These are phyloP conservation scores for Corydoras sp. DNA, from an alignment of 2,113 vertebrate species.

Conservation along the genomic window DNA sequence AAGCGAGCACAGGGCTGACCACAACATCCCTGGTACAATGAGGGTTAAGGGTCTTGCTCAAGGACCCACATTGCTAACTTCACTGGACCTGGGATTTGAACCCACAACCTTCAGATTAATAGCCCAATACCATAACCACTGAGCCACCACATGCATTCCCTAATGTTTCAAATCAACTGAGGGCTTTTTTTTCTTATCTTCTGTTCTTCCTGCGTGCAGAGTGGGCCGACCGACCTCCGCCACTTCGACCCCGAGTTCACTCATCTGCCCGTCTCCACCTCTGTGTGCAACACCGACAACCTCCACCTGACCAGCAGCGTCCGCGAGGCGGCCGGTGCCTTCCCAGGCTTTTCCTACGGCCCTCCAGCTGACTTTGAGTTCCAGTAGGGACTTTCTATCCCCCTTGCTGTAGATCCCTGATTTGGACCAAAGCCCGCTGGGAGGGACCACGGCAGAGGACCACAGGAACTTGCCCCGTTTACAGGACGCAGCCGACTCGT, in stretches of 20 bases:
- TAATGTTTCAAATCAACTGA: too few species aligned
- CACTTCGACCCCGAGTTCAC: conserved; percentile 77
- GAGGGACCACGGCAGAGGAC: conserved; percentile 9
- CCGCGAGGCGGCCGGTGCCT: conserved; percentile 68
- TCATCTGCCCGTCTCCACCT: conserved; percentile 67
- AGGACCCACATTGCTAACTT: too few species aligned
- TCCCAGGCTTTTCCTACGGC: conserved; percentile 73
- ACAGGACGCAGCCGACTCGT: too few species aligned
- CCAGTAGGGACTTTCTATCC: conserved; percentile 50
- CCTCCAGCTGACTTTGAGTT: conserved; percentile 57
- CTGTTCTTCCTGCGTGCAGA: conserved; percentile 43
- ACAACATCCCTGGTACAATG: too few species aligned
- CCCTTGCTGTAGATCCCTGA: not conserved
- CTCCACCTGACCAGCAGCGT: conserved; percentile 63
- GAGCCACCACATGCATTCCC: too few species aligned
- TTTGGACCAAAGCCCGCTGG: not conserved
- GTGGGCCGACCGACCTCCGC: conserved; percentile 68
- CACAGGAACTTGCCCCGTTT: too few species aligned
- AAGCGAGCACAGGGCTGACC: too few species aligned
- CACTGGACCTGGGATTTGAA: too few species aligned
- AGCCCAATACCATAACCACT: too few species aligned
- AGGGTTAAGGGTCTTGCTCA: too few species aligned
- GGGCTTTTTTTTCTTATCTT: too few species aligned
- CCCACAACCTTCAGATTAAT: too few species aligned
- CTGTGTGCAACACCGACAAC: conserved; percentile 61